These are phyloP conservation scores for Adelognathus sp. DNA, from an alignment of 2,888 invertebrate genomes.

Conservation along the genomic window DNA sequence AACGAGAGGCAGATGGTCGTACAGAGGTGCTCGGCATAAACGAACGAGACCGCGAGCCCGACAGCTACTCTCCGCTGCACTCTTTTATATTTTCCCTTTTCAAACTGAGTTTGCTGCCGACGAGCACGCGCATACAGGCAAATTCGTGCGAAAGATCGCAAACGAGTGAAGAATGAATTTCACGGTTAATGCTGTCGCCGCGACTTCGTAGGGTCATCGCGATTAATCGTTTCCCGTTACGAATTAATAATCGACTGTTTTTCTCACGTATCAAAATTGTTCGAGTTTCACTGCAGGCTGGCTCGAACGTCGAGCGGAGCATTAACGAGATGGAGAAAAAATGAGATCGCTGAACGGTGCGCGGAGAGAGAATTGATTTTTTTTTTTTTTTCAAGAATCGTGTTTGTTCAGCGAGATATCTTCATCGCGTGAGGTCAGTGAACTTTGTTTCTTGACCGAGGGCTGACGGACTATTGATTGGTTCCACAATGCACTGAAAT, in stretches of 20 bases:
- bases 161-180: constrained; percentile 15
- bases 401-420: background rate
- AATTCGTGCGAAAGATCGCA: background rate
- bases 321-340: constrained; percentile 6
- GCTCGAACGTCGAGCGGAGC: background rate
- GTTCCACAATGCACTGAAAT: too few relatives aligned
- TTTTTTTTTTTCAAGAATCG: background rate
- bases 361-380: background rate
- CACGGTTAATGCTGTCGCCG: constrained; percentile 21
- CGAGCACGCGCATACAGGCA: background rate
- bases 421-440: background rate
- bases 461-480: background rate
- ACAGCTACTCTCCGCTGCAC: background rate
- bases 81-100: constrained; percentile 48
- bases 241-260: constrained; percentile 44
- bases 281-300: constrained; percentile 30
- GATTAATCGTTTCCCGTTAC: constrained; percentile 53
- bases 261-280: constrained; percentile 29
- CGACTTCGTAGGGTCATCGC: constrained; percentile 49
- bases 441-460: background rate
- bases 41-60: constrained; percentile 9
- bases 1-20: constrained; percentile 35
- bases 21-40: constrained; percentile 31
- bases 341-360: background rate
- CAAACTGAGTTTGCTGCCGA: background rate